Conservation (phyloP, 2,113 vertebrate genomes). For the Xiphophorus maculatus region DNA sequence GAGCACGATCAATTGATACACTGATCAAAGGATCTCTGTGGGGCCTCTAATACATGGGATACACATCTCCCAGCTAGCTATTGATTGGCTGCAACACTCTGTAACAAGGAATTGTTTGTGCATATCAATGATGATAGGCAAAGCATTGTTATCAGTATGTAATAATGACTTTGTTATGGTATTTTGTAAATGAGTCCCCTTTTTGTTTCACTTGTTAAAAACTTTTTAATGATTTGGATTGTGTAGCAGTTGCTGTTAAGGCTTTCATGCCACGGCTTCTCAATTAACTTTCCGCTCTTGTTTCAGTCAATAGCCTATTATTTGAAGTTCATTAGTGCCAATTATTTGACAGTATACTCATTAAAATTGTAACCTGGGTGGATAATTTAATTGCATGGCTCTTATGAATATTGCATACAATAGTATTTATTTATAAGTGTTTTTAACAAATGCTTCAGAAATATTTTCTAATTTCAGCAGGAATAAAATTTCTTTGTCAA, state of each 20-base stretch:
- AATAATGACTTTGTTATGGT: constrained; percentile 35
- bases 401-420: constrained; percentile 6
- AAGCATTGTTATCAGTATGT: constrained; percentile 19
- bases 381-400: constrained; percentile 30
- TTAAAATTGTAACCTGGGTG: constrained; percentile 43
- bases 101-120: constrained; percentile 34
- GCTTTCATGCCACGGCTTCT: constrained; percentile 35
- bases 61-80: constrained; percentile 67
- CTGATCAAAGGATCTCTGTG: constrained; percentile 63
- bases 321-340: constrained; percentile 52
- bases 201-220: constrained; percentile 23
- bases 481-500: not conserved
- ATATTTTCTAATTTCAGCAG: not conserved
- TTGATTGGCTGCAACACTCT: constrained; percentile 65
- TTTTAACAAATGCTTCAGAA: not conserved
- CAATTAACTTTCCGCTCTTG: constrained; percentile 35
- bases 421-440: constrained; percentile 12
- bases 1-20: constrained; percentile 52
- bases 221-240: constrained; percentile 21
- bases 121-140: constrained; percentile 12
- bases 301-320: constrained; percentile 57
- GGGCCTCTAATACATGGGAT: constrained; percentile 51
- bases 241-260: constrained; percentile 23
- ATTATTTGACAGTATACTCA: constrained; percentile 49
- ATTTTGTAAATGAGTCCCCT: constrained; percentile 21